A percentile compares a stretch with the other conserved stretches of the same genome.
phyloP scores from a whole-genome alignment of 2,888 invertebrate genomes.

The Oxyteleia sp. region DNA sequence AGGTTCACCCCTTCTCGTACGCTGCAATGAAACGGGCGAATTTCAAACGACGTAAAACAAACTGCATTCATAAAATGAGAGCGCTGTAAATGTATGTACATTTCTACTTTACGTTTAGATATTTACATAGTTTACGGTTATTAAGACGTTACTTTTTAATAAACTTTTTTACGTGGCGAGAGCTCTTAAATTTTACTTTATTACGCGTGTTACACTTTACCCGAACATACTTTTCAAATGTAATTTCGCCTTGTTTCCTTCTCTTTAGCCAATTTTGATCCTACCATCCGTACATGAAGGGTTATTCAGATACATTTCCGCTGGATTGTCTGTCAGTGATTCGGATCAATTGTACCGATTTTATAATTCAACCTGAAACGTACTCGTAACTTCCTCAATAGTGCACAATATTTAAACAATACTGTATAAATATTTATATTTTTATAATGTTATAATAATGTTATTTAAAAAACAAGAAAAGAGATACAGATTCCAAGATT shows the following conservation, averaged over 20 bases:
- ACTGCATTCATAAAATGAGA: neutral
- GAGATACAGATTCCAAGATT: no score
- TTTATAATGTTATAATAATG: no score
- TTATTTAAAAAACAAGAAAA: no score
- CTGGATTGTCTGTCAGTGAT: conserved; percentile 55
- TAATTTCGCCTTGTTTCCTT: neutral
- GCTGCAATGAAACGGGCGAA: conserved; percentile 6
- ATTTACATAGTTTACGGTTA: conserved; percentile 32
- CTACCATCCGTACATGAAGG: conserved; percentile 54
- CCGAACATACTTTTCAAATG: neutral
- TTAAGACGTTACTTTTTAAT: conserved; percentile 20
- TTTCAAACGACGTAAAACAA: neutral
- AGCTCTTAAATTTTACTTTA: neutral
- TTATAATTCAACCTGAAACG: no score
- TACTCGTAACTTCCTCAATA: no score
- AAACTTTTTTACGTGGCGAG: conserved; percentile 10
- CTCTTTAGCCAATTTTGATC: conserved; percentile 10
- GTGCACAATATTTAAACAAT: no score
- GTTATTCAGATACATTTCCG: conserved; percentile 1
- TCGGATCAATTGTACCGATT: conserved; percentile 43
- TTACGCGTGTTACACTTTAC: neutral
- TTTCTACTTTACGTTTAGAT: conserved; percentile 25
- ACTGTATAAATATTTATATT: no score
- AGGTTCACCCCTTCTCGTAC: conserved; percentile 51
- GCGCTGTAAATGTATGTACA: conserved; percentile 37